Base-by-base conservation (phyloP, 2,888 invertebrate genomes). In the Hirtodrosophila histrioides region DNA sequence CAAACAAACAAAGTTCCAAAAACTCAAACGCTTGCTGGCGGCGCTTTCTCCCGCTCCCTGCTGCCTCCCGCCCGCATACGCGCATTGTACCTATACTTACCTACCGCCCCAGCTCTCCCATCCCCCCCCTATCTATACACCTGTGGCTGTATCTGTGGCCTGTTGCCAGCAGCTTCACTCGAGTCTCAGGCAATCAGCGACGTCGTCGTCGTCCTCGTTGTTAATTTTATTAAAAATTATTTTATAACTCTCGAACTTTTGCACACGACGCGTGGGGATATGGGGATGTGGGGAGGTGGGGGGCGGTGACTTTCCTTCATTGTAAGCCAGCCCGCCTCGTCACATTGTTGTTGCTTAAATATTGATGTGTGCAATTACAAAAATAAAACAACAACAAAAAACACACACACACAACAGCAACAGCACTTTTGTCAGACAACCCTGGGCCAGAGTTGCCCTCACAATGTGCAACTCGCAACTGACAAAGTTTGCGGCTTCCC, bases 211-310 rank as follows among this genome's bases (percentile, higher is more conserved):
- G 49, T 68, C 35, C 61, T 58, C 83, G 84, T 87, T 86, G 82
- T 88, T 90, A 89, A 89, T 89, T 90, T 89, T 90, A 90, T 89
- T 89, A 89, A 89, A 90, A 90, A 89, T 86, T 88, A 83, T 84
- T 83, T 81, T 85, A 88, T 74, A 84, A 84, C 83, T 85, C 79
- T 69, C 66, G 57, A 68, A 75, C 71, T 77, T 75, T 78, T 78
- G 12, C 74, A 58, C 67, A 62, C 49, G 53, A 37, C 5, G 60
- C 51, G 39, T 36, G 37, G 56, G 51, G 56, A 54, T 40, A 2
- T 17, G 17, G 17, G 17, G 17, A 1, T 1, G 17, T 17, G 17
- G 17, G 17, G 17, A 17, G 17, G 17, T 17, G 17, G 17, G 17
- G 17, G 1, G 17, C 17, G 17, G 17, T 17, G 17, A 17, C 17